Conservation (phyloP, 2,888 invertebrate genomes). For the Eilema depressum region DNA sequence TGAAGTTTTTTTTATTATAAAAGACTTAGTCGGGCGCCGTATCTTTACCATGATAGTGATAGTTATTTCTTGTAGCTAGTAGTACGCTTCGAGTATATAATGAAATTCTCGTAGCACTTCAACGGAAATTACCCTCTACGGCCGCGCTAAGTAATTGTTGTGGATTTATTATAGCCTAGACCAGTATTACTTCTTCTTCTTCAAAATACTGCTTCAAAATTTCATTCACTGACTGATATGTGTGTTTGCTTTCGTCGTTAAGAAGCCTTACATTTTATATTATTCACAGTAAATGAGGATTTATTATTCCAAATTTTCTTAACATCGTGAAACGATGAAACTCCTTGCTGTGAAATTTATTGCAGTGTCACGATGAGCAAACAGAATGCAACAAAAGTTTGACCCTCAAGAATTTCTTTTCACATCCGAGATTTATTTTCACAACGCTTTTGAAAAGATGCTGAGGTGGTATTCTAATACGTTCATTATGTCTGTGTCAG, state of each 20-base stretch:
- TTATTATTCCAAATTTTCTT: slow-evolving; percentile 6
- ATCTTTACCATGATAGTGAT: too few species aligned
- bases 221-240: too few species aligned
- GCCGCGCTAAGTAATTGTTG: not conserved
- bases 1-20: too few species aligned
- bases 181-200: too few species aligned
- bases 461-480: slow-evolving; percentile 20
- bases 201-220: too few species aligned
- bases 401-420: slow-evolving; percentile 27
- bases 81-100: too few species aligned
- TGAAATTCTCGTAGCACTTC: not conserved
- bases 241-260: not conserved
- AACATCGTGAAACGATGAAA: not conserved
- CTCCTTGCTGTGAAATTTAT: slow-evolving; percentile 9
- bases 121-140: not conserved
- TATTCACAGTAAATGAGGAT: not conserved
- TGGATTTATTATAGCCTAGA: not conserved
- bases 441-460: slow-evolving; percentile 30
- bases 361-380: slow-evolving; percentile 8
- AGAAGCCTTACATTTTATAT: not conserved
- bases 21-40: too few species aligned
- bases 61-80: too few species aligned
- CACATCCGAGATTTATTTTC: slow-evolving; percentile 41
- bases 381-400: slow-evolving; percentile 22
- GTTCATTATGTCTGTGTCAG: slow-evolving; percentile 38